Conservation (phyloP, 2,888 invertebrate genomes). For the Drosophila nigricruria region DNA sequence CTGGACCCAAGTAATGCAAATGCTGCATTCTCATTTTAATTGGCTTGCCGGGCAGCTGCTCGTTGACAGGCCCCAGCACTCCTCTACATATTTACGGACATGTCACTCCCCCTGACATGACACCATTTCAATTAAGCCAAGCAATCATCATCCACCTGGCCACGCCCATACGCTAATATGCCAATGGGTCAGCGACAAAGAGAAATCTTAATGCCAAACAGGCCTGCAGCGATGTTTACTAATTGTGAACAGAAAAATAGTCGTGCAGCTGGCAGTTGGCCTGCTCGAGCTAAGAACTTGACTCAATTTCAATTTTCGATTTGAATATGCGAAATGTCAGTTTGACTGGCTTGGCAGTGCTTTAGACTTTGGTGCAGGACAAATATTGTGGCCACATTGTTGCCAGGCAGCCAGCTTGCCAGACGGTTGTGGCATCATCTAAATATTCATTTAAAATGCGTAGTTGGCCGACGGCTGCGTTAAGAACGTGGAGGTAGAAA, state of each 20-base stretch:
- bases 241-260: too few relatives aligned
- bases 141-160: conserved; percentile 19
- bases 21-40: conserved; percentile 56
- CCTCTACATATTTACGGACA: conserved; percentile 6
- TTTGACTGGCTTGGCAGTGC: not conserved
- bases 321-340: conserved; percentile 1
- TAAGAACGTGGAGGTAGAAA: conserved; percentile 44
- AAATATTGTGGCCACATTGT: conserved; percentile 25
- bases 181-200: conserved; percentile 19
- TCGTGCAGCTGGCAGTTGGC: not conserved
- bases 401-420: conserved; percentile 6
- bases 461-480: conserved; percentile 29
- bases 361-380: not conserved
- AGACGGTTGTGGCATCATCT: conserved; percentile 22
- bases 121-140: conserved; percentile 47
- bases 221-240: too few relatives aligned
- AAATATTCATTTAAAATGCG: conserved; percentile 54
- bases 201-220: conserved; percentile 9
- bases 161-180: conserved; percentile 19
- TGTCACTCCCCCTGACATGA: conserved; percentile 13
- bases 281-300: not conserved
- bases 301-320: conserved; percentile 7
- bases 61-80: conserved; percentile 4
- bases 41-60: conserved; percentile 36
- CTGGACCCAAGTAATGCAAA: conserved; percentile 18